Percentiles rank a stretch among this genome's conserved stretches.
Conservation (phyloP, 2,888 invertebrate genomes). For the Xestia sexstrigata region DNA sequence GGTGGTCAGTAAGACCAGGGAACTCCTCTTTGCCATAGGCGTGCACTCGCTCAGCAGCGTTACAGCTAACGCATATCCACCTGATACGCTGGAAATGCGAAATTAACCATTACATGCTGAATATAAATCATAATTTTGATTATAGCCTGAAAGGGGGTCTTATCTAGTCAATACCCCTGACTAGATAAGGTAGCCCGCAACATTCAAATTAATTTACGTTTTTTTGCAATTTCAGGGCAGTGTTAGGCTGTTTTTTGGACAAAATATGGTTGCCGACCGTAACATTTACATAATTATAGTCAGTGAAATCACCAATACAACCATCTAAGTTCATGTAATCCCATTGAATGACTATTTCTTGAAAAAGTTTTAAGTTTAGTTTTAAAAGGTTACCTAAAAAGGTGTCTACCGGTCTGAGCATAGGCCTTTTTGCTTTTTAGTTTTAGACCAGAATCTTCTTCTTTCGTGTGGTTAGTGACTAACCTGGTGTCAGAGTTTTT, state of each 20-base stretch:
- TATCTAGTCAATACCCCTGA: not conserved
- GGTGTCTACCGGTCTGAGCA: too few relatives aligned
- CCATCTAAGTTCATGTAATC: not conserved
- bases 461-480: too few relatives aligned
- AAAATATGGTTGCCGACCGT: not conserved
- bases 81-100: slow-evolving; percentile 77
- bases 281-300: not conserved
- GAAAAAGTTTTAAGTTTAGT: not conserved
- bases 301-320: not conserved
- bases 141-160: not conserved
- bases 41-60: slow-evolving; percentile 83
- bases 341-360: not conserved
- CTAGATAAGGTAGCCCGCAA: not conserved
- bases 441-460: too few relatives aligned
- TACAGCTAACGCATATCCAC: slow-evolving; percentile 78
- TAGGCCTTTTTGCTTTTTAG: not conserved
- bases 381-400: not conserved
- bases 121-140: not conserved
- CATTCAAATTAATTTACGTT: not conserved
- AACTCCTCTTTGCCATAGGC: slow-evolving; percentile 73
- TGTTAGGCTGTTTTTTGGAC: not conserved
- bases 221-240: not conserved
- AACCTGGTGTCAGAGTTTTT: too few relatives aligned
- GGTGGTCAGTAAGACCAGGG: slow-evolving; percentile 77
- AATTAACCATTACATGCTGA: not conserved